Base-by-base conservation (phyloP, 2,797 vertebrate genomes). In the Eutrigla gurnardus region DNA sequence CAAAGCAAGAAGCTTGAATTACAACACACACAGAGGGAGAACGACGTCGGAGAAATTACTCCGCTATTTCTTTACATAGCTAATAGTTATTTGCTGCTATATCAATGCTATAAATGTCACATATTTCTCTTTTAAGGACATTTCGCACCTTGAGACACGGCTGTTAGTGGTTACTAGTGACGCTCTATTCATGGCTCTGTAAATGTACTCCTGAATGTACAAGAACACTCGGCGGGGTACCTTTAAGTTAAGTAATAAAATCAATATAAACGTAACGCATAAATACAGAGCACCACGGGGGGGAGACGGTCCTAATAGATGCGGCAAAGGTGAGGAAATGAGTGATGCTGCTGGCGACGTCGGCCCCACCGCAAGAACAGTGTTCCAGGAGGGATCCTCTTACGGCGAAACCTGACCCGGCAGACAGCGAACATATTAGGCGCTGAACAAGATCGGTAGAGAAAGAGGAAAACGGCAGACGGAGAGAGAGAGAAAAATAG, bases 371-470 rank as follows among this genome's bases (percentile, higher is more conserved):
- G 39, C 54, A 35, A 43, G 63, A 70, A 81, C 83, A 80, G 75
- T 58, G 52, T 46, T 46, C 46, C 18, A 2, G 25, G n/a, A 70
- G 64, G 7, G 70, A 69, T 75, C 58, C 47, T 65, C 53, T 75
- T 67, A 68, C 78, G 80, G 54, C 46, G 81, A 82, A 89, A 87
- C 72, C 54, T 45, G 52, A 81, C 68, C 73, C 63, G 37, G 49
- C 64, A 55, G 71, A 86, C 78, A 69, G 82, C 50, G 79, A 86
- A 88, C 72, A 37, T 77, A 80, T 81, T 77, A 82, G 86, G 50
- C 73, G 64, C 42, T 73, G 85, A 84, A 86, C 77, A 79, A 89
- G 85, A 84, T 71, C 81, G 82, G 85, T 88, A 35, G 75, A 73
- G 73, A 83, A 78, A 70, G 45, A 70, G 45, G 81, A 73, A 85